Conservation (phyloP, 1,140 invertebrate species). For the Drosophila hydei region DNA sequence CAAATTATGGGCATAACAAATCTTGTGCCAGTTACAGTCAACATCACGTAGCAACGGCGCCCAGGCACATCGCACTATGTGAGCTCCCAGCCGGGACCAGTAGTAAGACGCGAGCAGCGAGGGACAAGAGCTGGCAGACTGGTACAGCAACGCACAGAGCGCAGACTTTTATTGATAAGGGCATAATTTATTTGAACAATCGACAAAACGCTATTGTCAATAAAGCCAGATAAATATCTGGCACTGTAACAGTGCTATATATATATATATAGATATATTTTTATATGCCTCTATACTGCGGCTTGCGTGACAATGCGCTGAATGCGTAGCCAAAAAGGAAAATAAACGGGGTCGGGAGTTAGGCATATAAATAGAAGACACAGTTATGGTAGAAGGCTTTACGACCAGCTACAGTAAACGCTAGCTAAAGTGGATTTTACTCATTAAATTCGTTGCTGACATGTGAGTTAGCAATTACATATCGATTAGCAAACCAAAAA, state of each 20-base stretch:
- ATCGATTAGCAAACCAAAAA: no score
- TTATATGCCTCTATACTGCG: slow-evolving; percentile 51
- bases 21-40: slow-evolving; percentile 65
- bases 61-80: slow-evolving; percentile 9
- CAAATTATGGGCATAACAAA: slow-evolving; percentile 75
- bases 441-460: neutral
- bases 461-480: no score
- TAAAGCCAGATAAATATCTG: slow-evolving; percentile 81
- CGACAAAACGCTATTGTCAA: slow-evolving; percentile 82
- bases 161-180: slow-evolving; percentile 76
- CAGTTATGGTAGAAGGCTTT: slow-evolving; percentile 11
- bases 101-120: neutral
- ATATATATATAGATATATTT: slow-evolving; percentile 20
- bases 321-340: slow-evolving; percentile 30
- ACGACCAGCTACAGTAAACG: slow-evolving; percentile 27
- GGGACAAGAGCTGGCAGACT: neutral
- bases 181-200: slow-evolving; percentile 82
- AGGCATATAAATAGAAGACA: slow-evolving; percentile 6
- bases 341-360: slow-evolving; percentile 1
- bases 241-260: slow-evolving; percentile 63
- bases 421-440: neutral
- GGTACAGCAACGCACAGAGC: slow-evolving; percentile 9
- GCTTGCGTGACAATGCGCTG: slow-evolving; percentile 68
- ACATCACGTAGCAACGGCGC: slow-evolving; percentile 64
- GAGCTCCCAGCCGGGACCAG: neutral